Conservation (phyloP, 2,113 vertebrate species). For the Uropsilus gracilis region DNA sequence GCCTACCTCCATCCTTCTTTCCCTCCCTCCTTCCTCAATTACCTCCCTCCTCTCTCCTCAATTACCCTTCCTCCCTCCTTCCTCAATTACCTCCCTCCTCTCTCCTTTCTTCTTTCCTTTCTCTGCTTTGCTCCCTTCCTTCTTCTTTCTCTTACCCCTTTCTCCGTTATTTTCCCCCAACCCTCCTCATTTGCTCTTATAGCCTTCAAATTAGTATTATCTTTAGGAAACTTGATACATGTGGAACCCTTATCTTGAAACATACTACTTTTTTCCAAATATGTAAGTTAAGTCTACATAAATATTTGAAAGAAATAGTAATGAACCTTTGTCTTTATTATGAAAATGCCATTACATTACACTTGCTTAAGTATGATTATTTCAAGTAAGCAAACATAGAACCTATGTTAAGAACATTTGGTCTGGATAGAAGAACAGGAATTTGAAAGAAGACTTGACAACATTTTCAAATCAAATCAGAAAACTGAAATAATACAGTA, state of each 20-base stretch:
- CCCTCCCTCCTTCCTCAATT: no score
- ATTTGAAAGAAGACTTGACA: constrained; percentile 5
- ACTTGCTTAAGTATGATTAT: background rate
- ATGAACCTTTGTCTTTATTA: background rate
- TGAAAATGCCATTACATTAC: background rate
- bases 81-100: background rate
- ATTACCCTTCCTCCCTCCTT: background rate
- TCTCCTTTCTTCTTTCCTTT: background rate
- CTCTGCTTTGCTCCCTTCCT: background rate
- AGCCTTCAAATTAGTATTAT: background rate
- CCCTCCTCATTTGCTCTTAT: background rate
- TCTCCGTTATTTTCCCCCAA: no score
- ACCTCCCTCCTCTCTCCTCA: no score
- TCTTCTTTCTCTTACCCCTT: background rate
- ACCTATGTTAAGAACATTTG: background rate
- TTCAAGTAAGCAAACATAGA: background rate
- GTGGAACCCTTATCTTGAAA: background rate
- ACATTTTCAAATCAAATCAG: constrained; percentile 31
- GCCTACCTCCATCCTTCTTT: rapidly evolving
- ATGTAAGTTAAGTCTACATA: background rate
- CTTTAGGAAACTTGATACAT: background rate
- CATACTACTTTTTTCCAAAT: background rate
- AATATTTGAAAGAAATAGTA: background rate
- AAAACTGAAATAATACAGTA: background rate
- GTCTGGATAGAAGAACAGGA: background rate